These are phyloP conservation scores for Phenganax subtilis DNA, from an alignment of 92 coral and sea anemone genomes.

Conservation along the genomic window DNA sequence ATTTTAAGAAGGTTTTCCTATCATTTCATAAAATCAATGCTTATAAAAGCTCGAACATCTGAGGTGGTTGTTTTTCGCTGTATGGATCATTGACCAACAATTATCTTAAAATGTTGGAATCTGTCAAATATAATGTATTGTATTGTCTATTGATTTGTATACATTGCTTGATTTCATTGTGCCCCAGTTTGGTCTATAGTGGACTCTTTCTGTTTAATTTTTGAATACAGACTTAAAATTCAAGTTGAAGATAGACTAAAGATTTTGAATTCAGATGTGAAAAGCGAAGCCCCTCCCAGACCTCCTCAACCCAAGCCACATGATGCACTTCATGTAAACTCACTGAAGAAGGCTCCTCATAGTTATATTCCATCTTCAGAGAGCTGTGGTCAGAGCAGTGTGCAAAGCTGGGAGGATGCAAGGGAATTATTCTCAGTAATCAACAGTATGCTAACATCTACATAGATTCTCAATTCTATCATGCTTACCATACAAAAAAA, in stretches of 20 bases:
- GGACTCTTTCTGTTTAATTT: neutral
- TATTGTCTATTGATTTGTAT: neutral
- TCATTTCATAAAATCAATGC: too few species aligned
- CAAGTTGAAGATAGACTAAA: conserved; percentile 85
- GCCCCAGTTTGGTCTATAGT: neutral
- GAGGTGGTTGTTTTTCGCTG: too few species aligned
- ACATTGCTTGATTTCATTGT: neutral
- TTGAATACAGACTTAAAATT: conserved; percentile 55
- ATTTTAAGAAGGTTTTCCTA: too few species aligned
- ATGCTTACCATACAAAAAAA: too few species aligned
- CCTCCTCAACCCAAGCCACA: conserved; percentile 28
- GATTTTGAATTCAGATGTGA: conserved; percentile 43
- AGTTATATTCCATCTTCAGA: conserved; percentile 26
- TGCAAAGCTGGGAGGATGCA: conserved; percentile 79
- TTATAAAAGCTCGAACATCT: too few species aligned
- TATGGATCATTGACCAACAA: too few species aligned
- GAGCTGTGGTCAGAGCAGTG: conserved; percentile 35
- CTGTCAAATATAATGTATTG: too few species aligned
- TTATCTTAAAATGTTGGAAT: too few species aligned
- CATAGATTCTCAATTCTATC: too few species aligned
- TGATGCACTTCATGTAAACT: neutral
- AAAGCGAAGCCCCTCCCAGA: conserved; percentile 43
- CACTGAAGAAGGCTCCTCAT: conserved; percentile 19
- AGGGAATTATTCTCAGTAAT: conserved; percentile 78
- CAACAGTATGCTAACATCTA: conserved; percentile 52